Evolutionary conservation across 2,888 invertebrate genomes (phyloP).

Genomic region (Esperia sulphurella): DNA sequence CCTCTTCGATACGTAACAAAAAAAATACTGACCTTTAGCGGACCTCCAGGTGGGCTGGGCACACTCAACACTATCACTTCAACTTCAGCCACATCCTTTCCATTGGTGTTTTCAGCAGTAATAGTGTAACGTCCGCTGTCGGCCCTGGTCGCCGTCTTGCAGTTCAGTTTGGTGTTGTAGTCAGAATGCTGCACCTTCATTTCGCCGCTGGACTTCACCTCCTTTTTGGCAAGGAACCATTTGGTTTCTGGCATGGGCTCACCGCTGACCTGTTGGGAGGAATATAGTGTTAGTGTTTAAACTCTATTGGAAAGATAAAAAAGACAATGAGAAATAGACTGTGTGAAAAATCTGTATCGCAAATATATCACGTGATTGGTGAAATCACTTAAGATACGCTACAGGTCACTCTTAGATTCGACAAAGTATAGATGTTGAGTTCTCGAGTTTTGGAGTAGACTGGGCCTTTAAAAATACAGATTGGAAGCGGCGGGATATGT

Average conservation of each 20-base stretch:
- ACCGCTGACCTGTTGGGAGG: conserved; percentile 79
- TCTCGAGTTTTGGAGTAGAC: too few relatives aligned
- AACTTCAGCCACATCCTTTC: conserved; percentile 96
- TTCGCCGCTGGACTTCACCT: conserved; percentile 86
- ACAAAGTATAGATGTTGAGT: too few relatives aligned
- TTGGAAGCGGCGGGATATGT: too few relatives aligned
- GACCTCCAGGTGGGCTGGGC: conserved; percentile 94
- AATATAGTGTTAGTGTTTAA: background rate
- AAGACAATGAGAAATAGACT: too few relatives aligned
- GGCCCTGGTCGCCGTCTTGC: conserved; percentile 87
- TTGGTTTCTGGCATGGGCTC: conserved; percentile 96
- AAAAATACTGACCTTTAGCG: conserved; percentile 85
- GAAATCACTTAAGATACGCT: too few relatives aligned
- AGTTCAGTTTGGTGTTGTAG: conserved; percentile 90
- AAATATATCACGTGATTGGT: too few relatives aligned
- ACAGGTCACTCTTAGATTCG: too few relatives aligned
- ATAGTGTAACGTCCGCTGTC: conserved; percentile 96
- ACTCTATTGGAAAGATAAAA: too few relatives aligned
- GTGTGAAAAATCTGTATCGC: too few relatives aligned
- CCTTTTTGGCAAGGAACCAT: conserved; percentile 92
- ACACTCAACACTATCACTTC: conserved; percentile 94
- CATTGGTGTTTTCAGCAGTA: conserved; percentile 94
- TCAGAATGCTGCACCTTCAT: conserved; percentile 89
- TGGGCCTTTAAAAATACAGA: too few relatives aligned
- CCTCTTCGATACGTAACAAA: too few relatives aligned